phyloP scores from a whole-genome alignment of 2,113 vertebrate genomes.

The Dissostichus mawsoni region DNA sequence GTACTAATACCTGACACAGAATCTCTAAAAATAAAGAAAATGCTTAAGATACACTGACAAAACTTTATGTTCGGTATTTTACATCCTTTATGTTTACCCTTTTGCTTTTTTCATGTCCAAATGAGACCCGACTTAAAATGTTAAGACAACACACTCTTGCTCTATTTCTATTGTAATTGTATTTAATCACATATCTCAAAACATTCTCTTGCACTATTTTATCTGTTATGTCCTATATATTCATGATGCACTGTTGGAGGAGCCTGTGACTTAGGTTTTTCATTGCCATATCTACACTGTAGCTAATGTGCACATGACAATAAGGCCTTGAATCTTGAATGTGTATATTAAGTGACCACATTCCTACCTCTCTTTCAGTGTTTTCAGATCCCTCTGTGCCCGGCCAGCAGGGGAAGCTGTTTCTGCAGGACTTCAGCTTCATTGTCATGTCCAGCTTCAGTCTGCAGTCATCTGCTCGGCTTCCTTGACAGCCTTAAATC shows the following conservation, averaged over 20 bases:
- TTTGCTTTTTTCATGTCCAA: background rate
- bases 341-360: background rate
- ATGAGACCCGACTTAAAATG: too few relatives aligned
- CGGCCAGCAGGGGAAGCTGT: conserved; percentile 82
- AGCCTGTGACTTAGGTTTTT: too few relatives aligned
- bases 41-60: background rate
- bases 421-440: conserved; percentile 56
- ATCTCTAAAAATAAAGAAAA: background rate
- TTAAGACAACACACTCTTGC: background rate
- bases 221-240: too few relatives aligned
- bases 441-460: conserved; percentile 73
- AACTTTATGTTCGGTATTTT: background rate
- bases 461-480: conserved; percentile 56
- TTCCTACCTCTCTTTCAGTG: background rate
- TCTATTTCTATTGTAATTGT: too few relatives aligned
- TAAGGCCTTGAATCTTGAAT: background rate
- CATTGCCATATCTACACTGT: too few relatives aligned
- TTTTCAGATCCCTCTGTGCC: conserved; percentile 39
- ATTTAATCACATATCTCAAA: too few relatives aligned
- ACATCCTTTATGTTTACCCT: background rate
- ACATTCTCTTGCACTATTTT: too few relatives aligned
- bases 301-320: too few relatives aligned
- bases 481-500: conserved; percentile 73
- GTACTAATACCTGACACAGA: background rate
- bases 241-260: too few relatives aligned